Base-by-base conservation (phyloP, 2,888 invertebrate species). In the Synergus gifuensis region DNA sequence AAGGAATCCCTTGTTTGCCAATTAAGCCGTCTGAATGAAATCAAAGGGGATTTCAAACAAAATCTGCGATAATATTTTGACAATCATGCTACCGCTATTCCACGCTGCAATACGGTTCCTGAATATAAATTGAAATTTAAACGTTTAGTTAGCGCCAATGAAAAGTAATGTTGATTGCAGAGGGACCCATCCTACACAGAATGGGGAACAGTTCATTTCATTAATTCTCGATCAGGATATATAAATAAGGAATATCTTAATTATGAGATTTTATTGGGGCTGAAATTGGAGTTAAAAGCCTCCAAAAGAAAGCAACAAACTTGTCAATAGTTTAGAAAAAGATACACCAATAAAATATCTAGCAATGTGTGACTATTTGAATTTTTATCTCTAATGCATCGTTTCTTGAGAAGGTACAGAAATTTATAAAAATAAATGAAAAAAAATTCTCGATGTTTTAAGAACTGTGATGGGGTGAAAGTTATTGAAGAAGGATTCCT, bases 151-250 rank as follows among this genome's bases (percentile, higher is more conserved):
- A 66, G 42, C 49, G 36, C 67, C 78, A 60, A 82, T 76, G 60
- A 76, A 44, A 79, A 79, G 60, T 76, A 78, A 79, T 76, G 80
- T 82, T 82, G 78, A 80, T 82, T 63, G 28, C 63, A 12, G 2
- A 16, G 5, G 12, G 12, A 60, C 60, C 60, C 60, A 60, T 9
- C 22, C 22, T 18, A 60, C 4, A 22, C 18, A 22, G 12, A 60
- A 60, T 60, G 4, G 60, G 22, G 1, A 22, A 22, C 22, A 60
- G 12, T 22, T 11, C 22, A 4, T 60, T 60, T 22, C 22, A 60
- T 60, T 60, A 60, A 60, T 60, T 60, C 22, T n/a, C 4, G 0
- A 22, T 22, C 2, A 18, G 22, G 22, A 22, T 12, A 22, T 60
- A 60, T 60, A 60, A 60, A 60, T 60, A 22, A 60, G 12, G 12